Base-by-base conservation (phyloP, 2,888 invertebrate genomes). In the Athalia cordata region DNA sequence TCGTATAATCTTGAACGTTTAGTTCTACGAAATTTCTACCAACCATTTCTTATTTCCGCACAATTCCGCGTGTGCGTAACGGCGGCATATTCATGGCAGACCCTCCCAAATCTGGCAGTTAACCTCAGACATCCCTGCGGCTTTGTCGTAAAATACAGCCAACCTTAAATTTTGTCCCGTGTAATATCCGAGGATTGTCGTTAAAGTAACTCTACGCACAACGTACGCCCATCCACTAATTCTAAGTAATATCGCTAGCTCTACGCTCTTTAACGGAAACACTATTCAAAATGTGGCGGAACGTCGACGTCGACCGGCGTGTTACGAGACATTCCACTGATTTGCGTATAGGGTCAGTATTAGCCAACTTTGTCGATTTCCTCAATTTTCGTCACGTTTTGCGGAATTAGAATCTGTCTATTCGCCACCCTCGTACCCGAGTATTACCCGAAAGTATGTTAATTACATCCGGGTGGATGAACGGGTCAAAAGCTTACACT, bases 1-100 rank as follows among this genome's bases (percentile, higher is more conserved):
- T 9, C n/a, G 11, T 55, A 50, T 13, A 59, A 57, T 72, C 72
- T 72, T 5, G 59, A 59, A 13, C 75, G 43, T 59, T 75, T 62
- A 83, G 83, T 84, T 83, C 81, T 82, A 81, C 81, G 81, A 85
- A 83, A 85, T 84, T 84, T 82, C 82, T 83, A 81, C 83, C 82
- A 84, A 81, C 83, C 81, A 84, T 83, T 85, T 84, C 85, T 84
- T 83, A 79, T 81, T 82, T 79, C 75, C 61, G 78, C 81, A 82
- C 80, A 83, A 81, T 85, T 85, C 83, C 84, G 83, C 82, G 84
- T 85, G 84, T 84, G 85, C 85, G 84, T 85, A 85, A 85, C 85
- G 85, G 83, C 83, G 79, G 82, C 85, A 85, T 85, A 85, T 85
- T 85, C 83, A 83, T 83, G 82, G 81, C 82, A 77, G 80, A 82